Evolutionary conservation across 2,888 invertebrate genomes (phyloP).

Genomic region (Salpingus planirostris): DNA sequence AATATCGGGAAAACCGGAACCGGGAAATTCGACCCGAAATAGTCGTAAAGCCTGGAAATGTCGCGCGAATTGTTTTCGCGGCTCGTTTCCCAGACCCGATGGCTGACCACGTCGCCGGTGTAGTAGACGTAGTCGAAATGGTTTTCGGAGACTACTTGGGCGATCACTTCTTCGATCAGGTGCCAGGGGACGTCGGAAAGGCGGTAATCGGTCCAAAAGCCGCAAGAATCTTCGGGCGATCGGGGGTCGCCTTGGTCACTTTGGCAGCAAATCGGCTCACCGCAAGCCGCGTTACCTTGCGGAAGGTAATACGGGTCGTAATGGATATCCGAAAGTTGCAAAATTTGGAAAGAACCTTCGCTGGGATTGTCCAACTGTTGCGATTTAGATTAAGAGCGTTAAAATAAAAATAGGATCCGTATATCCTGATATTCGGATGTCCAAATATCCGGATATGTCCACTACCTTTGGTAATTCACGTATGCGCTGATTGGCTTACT

Average conservation of each 20-base stretch:
- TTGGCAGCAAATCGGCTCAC: conserved; percentile 73
- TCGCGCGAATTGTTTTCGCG: conserved; percentile 51
- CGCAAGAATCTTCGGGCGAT: conserved; percentile 48
- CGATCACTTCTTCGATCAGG: conserved; percentile 53
- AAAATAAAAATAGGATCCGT: no score
- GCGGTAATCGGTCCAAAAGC: conserved; percentile 74
- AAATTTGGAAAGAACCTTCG: conserved; percentile 34
- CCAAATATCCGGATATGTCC: conserved; percentile 46
- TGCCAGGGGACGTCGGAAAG: conserved; percentile 66
- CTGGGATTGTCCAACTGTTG: background rate
- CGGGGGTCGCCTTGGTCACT: conserved; percentile 45
- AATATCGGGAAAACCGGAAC: conserved; percentile 50
- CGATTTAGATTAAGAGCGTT: no score
- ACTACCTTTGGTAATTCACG: background rate
- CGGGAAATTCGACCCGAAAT: conserved; percentile 41
- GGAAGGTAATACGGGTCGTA: conserved; percentile 65
- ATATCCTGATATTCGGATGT: conserved; percentile 65
- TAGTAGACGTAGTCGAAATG: conserved; percentile 65
- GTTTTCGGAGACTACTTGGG: conserved; percentile 38
- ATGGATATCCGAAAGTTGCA: conserved; percentile 72
- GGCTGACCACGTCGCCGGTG: conserved; percentile 82
- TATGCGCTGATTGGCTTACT: no score
- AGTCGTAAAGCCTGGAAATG: conserved; percentile 45
- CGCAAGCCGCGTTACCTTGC: conserved; percentile 60
- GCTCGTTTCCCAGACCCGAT: conserved; percentile 81